Evolutionary conservation across 2,113 vertebrate genomes (phyloP).

Genomic region (Engraulis encrasicolus): DNA sequence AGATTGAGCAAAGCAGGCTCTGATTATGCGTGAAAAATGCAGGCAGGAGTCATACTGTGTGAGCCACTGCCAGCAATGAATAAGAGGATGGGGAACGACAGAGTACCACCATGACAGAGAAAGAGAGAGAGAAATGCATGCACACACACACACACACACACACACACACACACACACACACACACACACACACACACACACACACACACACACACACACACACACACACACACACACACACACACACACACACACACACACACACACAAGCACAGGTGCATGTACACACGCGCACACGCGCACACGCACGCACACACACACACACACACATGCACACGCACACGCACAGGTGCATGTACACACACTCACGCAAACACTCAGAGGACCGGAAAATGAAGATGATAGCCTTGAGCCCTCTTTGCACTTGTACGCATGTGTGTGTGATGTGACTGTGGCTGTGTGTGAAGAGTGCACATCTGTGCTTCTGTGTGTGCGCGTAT

Average conservation of each 20-base stretch:
- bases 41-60: neutral
- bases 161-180: neutral
- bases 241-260: neutral
- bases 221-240: neutral
- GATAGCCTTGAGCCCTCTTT: conserved; percentile 37
- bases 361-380: neutral
- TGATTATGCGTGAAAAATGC: neutral
- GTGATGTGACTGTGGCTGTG: too few species aligned
- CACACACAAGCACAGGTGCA: neutral
- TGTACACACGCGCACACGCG: neutral
- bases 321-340: neutral
- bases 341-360: neutral
- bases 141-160: neutral
- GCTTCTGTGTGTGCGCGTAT: too few species aligned
- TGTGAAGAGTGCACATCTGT: too few species aligned
- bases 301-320: neutral
- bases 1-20: neutral
- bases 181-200: neutral
- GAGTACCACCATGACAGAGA: neutral
- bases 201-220: neutral
- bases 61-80: neutral
- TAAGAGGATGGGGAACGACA: neutral
- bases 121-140: neutral
- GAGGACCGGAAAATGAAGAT: neutral
- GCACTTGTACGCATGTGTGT: neutral